Percentiles rank a stretch among this genome's conserved stretches.
Evolutionary conservation across 2,113 vertebrate genomes (phyloP).

Genomic region (Rhinolophus ferrumequinum): DNA sequence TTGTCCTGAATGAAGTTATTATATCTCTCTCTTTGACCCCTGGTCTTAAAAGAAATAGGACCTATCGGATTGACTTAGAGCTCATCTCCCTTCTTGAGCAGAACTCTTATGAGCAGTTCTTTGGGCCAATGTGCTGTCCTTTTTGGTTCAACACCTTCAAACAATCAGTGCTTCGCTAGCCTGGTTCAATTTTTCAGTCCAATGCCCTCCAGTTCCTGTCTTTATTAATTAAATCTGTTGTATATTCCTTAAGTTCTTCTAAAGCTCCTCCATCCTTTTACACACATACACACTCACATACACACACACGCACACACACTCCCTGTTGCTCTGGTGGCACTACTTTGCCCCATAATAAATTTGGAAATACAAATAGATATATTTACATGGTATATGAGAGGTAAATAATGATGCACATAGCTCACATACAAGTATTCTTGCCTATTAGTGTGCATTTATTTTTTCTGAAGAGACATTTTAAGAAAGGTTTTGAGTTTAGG

Average conservation of each 20-base stretch:
- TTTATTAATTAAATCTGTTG: conserved; percentile 29
- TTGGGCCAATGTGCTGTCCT: neutral
- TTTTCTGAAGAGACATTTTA: neutral
- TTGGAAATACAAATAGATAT: neutral
- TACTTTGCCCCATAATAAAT: neutral
- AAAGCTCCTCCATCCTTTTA: neutral
- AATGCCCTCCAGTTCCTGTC: conserved; percentile 7
- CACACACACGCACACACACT: neutral
- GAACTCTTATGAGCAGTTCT: neutral
- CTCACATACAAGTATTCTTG: neutral
- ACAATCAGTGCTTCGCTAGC: neutral
- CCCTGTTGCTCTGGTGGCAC: neutral
- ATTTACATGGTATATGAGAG: neutral
- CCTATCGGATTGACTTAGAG: neutral
- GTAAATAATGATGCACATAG: neutral
- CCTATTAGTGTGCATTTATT: neutral
- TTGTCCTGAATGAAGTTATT: neutral
- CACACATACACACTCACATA: neutral
- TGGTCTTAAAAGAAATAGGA: neutral
- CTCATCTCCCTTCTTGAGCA: neutral
- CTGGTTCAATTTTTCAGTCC: conserved; percentile 60
- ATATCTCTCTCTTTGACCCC: neutral
- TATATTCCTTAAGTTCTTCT: conserved; percentile 25
- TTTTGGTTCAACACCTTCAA: conserved; percentile 45
- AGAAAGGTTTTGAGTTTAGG: neutral